Base-by-base conservation (phyloP, 2,888 invertebrate genomes). In the Heliconius hortense region DNA sequence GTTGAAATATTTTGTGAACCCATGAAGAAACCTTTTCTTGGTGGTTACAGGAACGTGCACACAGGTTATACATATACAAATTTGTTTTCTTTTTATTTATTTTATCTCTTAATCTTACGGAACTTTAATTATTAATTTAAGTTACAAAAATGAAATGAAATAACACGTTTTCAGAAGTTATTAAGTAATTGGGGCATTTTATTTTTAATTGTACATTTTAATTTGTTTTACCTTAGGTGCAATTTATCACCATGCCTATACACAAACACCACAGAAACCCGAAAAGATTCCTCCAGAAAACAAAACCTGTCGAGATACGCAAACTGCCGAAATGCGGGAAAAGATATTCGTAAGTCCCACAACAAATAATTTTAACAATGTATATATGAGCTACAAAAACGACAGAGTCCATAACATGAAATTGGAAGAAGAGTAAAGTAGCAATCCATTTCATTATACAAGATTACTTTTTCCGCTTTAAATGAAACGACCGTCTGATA, bases 191-290 rank as follows among this genome's bases (percentile, higher is more conserved):
- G 4, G 8, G 21, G 5, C 2, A n/a, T n/a, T 56, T 56, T 60
- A 26, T 76, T 48, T 39, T n/a, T 71, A 70, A 70, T 59, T 73
- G 21, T 24, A 39, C n/a, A 24, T 39, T 31, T 35, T n/a, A 39
- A 35, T 66, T 24, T 39, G 0, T 66, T 48, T 76, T 70, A 39
- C 87, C 84, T 76, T 82, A 95, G 95, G 93, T 71, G 88, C 95
- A 13, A 95, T 96, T 82, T 98, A 96, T 86, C 96, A 97, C 82
- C 96, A 98, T 89, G 98, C 97, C 4, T 96, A 95, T 79, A 96
- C 97, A 0, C 98, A 98, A 92, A 98, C 98, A 7, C 96, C 95
- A 0, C 96, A 96, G 62, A 94, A 93, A 72, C 87, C 90, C 4
- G 94, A 92, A 78, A 95, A 94, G 82, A 80, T 95, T 62, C 93